phyloP scores from a whole-genome alignment of 2,113 vertebrate genomes.

The Laterallus jamaicensis region DNA sequence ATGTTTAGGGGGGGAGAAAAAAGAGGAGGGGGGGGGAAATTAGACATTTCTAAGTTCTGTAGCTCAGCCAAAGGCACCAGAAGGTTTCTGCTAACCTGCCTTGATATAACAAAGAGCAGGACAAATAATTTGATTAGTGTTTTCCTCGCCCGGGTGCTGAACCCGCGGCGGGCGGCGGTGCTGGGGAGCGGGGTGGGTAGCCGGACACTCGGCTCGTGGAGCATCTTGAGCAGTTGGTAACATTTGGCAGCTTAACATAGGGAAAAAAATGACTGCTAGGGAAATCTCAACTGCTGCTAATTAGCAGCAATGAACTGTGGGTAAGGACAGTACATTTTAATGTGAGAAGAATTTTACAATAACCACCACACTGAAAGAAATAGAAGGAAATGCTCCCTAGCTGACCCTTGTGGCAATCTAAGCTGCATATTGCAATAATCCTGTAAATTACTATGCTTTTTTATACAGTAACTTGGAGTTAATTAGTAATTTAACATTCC shows the following conservation, averaged over 20 bases:
- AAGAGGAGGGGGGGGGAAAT: neutral
- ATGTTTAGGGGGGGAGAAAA: neutral
- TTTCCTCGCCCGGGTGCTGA: slow-evolving; percentile 42
- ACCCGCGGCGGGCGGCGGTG: neutral
- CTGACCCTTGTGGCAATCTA: slow-evolving; percentile 84
- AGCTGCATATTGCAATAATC: slow-evolving; percentile 84
- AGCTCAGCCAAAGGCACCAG: neutral
- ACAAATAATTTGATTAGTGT: slow-evolving; percentile 40
- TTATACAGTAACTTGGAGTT: slow-evolving; percentile 85
- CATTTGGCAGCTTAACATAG: slow-evolving; percentile 78
- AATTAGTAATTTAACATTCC: slow-evolving; percentile 90
- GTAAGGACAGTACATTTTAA: slow-evolving; percentile 81
- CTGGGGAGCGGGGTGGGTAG: slow-evolving; percentile 10
- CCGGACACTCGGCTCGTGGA: slow-evolving; percentile 59
- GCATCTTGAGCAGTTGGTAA: slow-evolving; percentile 77
- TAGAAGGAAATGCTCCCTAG: slow-evolving; percentile 77
- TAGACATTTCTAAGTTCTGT: neutral
- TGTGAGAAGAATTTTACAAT: slow-evolving; percentile 79
- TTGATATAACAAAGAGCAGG: neutral
- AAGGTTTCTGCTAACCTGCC: neutral
- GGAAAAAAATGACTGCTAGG: slow-evolving; percentile 75
- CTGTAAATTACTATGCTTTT: slow-evolving; percentile 86
- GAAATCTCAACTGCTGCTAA: slow-evolving; percentile 80
- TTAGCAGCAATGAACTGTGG: slow-evolving; percentile 86
- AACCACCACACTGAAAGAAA: slow-evolving; percentile 69